Percentiles rank a stretch among this genome's conserved stretches.
Conservation (phyloP, 2,113 vertebrate species). For the Chaetops frenatus region DNA sequence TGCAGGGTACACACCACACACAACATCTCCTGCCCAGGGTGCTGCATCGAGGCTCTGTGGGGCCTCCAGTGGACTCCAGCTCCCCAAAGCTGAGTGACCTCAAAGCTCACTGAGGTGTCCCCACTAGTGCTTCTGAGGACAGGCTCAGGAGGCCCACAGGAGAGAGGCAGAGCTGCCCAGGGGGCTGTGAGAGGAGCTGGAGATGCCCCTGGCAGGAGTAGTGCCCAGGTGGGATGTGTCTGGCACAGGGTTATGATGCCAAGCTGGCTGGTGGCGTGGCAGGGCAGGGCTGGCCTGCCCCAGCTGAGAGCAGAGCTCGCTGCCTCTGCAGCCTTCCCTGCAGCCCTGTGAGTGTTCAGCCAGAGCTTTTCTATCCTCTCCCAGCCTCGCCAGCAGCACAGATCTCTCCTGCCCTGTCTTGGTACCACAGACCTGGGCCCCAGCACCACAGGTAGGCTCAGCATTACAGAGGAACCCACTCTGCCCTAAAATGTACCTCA, state of each 20-base stretch:
- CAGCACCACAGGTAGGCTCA: background rate
- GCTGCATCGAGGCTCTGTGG: background rate
- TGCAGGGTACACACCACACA: background rate
- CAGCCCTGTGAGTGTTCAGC: background rate
- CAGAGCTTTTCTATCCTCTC: background rate
- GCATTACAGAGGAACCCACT: background rate
- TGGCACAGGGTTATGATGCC: background rate
- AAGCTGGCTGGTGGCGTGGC: background rate
- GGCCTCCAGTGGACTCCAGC: background rate
- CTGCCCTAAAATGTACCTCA: background rate
- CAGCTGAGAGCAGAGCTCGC: background rate
- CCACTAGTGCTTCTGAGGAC: background rate
- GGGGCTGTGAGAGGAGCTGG: background rate
- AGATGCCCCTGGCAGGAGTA: background rate
- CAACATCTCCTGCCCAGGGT: background rate
- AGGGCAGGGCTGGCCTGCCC: background rate
- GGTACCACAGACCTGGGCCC: background rate
- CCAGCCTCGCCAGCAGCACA: accelerated
- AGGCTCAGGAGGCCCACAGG: background rate
- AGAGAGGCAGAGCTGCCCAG: background rate
- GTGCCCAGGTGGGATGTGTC: accelerated
- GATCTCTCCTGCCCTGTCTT: background rate
- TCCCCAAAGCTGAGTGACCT: accelerated
- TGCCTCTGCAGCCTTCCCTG: background rate
- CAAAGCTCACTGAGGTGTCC: background rate